phyloP scores from a whole-genome alignment of 2,888 invertebrate genomes.

The Watsonalla cultraria region DNA sequence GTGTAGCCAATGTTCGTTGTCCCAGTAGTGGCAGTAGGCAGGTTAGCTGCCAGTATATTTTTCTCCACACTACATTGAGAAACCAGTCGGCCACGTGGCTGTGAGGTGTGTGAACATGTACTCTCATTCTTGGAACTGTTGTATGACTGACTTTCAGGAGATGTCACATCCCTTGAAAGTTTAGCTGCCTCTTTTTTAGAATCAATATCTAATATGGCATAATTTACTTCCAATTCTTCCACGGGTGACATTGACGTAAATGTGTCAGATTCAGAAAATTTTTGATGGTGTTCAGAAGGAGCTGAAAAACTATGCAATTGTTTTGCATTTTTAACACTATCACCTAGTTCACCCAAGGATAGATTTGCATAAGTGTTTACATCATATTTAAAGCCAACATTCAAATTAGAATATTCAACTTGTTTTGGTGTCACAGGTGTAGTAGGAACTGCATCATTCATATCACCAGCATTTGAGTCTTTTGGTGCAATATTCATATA shows the following conservation, averaged over 20 bases:
- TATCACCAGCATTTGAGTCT: conserved; percentile 37
- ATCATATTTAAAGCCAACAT: conserved; percentile 47
- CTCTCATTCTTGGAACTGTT: conserved; percentile 55
- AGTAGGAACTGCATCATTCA: conserved; percentile 43
- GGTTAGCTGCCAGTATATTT: conserved; percentile 20
- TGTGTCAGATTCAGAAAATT: conserved; percentile 67
- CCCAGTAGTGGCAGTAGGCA: conserved; percentile 61
- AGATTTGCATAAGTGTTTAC: conserved; percentile 66
- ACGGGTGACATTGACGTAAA: conserved; percentile 63
- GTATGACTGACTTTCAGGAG: conserved; percentile 53
- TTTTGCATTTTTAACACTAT: conserved; percentile 46
- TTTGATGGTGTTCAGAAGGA: conserved; percentile 46
- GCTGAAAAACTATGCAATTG: conserved; percentile 32
- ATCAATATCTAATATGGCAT: conserved; percentile 88
- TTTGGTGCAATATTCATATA: conserved; percentile 68
- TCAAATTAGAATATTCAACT: conserved; percentile 63
- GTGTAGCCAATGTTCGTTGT: conserved; percentile 85
- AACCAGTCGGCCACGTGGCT: conserved; percentile 45
- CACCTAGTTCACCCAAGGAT: conserved; percentile 53
- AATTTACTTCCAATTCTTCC: conserved; percentile 80
- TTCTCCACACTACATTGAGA: conserved; percentile 61
- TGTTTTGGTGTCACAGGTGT: conserved; percentile 62
- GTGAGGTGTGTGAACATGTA: conserved; percentile 45
- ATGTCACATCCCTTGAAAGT: conserved; percentile 37
- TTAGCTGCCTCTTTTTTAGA: conserved; percentile 62